A percentile compares a stretch with the other conserved stretches of the same genome.
Conservation (phyloP, 2,113 vertebrate species). For the Phocoena phocoena region DNA sequence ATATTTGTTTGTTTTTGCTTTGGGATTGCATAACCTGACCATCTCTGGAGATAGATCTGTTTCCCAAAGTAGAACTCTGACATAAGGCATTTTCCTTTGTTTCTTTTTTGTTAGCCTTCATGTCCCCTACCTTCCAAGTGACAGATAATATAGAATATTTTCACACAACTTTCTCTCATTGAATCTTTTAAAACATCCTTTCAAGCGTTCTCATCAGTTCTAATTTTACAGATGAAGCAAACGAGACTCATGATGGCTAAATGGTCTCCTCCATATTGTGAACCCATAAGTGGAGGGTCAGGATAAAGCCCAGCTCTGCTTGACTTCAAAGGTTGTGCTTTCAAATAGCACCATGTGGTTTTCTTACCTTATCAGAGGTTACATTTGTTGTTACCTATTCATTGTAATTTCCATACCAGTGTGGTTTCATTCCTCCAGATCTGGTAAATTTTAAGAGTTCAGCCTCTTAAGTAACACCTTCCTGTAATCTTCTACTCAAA, state of each 20-base stretch:
- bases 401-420: rapidly evolving
- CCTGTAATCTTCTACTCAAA: background rate
- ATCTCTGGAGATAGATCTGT: background rate
- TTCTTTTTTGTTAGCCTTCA: background rate
- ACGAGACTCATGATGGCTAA: background rate
- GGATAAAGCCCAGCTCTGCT: rapidly evolving
- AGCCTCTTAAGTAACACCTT: background rate
- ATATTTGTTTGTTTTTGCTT: background rate
- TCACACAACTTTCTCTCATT: background rate
- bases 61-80: background rate
- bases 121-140: background rate
- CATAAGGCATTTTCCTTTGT: background rate
- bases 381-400: background rate
- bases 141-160: background rate
- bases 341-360: background rate
- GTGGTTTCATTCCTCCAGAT: background rate
- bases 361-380: background rate
- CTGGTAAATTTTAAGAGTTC: background rate
- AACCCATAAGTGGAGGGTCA: rapidly evolving
- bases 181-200: background rate
- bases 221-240: background rate
- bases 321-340: background rate
- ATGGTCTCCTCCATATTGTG: background rate
- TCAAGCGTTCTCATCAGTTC: background rate
- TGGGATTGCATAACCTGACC: background rate